Conservation (phyloP, 2,888 invertebrate genomes). For the Archaeoteleia sp. region DNA sequence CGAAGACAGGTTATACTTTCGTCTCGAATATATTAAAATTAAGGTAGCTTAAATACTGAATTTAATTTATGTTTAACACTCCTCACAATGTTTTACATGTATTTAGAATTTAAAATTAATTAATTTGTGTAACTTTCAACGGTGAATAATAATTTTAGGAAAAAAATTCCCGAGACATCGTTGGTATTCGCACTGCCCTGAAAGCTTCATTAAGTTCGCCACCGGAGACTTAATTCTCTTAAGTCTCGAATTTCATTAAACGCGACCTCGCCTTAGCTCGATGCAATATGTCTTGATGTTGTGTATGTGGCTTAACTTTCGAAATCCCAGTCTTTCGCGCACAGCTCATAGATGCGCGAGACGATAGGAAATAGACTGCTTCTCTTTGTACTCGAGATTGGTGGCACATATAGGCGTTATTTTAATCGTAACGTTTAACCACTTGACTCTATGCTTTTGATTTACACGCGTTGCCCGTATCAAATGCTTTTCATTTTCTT, state of each 20-base stretch:
- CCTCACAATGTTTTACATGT: not conserved
- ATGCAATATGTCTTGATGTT: slow-evolving; percentile 21
- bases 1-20: no score
- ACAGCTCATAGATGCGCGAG: slow-evolving; percentile 42
- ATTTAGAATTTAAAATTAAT: not conserved
- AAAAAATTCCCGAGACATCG: no score
- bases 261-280: slow-evolving; percentile 2
- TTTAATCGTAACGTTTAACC: slow-evolving; percentile 54
- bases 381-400: slow-evolving; percentile 48
- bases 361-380: slow-evolving; percentile 54
- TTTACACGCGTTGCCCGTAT: slow-evolving; percentile 27
- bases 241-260: slow-evolving; percentile 30
- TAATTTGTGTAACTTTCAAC: not conserved
- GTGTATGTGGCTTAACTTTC: slow-evolving; percentile 51
- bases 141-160: slow-evolving; percentile 1
- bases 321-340: slow-evolving; percentile 35
- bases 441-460: slow-evolving; percentile 44
- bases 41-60: no score
- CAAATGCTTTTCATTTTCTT: slow-evolving; percentile 3
- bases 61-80: slow-evolving; percentile 14
- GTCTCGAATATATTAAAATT: no score
- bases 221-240: slow-evolving; percentile 10
- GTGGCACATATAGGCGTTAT: slow-evolving; percentile 18
- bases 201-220: slow-evolving; percentile 8
- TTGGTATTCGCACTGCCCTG: not conserved